Evolutionary conservation across 1,140 invertebrate species (phyloP), one percentile per base, ranked within the genome.

Genomic region (Diachasmimorpha longicaudata): DNA sequence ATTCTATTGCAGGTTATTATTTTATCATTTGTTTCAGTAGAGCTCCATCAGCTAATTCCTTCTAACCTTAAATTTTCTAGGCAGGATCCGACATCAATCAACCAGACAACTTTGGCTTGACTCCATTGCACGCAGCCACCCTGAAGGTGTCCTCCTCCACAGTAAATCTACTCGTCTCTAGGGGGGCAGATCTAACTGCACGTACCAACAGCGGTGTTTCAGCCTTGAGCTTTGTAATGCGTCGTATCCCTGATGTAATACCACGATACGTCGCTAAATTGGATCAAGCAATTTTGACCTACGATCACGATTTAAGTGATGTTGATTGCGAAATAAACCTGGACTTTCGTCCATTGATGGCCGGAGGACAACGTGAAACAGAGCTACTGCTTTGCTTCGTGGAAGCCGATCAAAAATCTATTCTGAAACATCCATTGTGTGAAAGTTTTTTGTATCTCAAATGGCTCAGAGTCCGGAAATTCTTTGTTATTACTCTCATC

Each of bases 371-470:
- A 52, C 92, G 93, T 0, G 94, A 95, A 86, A 93, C 93, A 0
- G 93, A 94, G 78, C 84, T 95, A 4, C 88, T 95, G 69, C 81
- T 95, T 0, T 92, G 93, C n/a, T 91, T 95, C 36, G 92, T 95
- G 0, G 93, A 95, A 85, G 93, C 94, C 0, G 94, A 94, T 3
- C 92, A 94, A 74, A 91, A 93, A 78, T 92, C 94, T 37, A 88
- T 96, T 21, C 85, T 96, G 0, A 94, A 95, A 84, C 95, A 96
- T 88, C 94, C 95, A 0, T 89, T 96, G 0, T 94, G 93, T 75
- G 94, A 95, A 82, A 95, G 94, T 10, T 96, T 96, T 81, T 85
- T 96, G 0, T 93, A 94, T 76, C 85, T 96, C 4, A 96, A 96
- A 89, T 96, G 95, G 95, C 86, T 93, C 21, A 90, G 92, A 79